Conservation (phyloP, 37 sponge, comb jelly and placozoan genomes). For the Agelas oroides region DNA sequence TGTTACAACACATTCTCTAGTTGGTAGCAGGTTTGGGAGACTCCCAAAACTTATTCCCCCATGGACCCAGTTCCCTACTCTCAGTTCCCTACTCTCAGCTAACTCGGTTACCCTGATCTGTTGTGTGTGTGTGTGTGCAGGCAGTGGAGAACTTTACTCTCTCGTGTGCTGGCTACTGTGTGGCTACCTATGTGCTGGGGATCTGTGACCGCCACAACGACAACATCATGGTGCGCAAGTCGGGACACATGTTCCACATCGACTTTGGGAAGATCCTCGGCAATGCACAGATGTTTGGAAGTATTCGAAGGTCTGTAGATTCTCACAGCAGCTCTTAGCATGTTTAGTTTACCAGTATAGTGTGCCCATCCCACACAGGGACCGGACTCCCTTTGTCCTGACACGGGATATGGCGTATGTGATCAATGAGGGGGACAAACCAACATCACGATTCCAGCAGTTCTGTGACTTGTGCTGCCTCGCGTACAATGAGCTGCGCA, state of each 20-base stretch:
- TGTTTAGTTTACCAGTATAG: not conserved
- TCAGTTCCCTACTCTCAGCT: too few species aligned
- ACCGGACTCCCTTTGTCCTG: constrained; percentile 91
- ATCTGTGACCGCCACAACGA: constrained; percentile 94
- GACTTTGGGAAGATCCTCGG: constrained; percentile 93
- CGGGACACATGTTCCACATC: constrained; percentile 95
- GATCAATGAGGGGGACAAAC: constrained; percentile 86
- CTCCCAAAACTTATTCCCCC: too few species aligned
- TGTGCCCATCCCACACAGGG: constrained; percentile 41
- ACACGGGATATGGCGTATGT: constrained; percentile 98
- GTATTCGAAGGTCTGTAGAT: constrained; percentile 68
- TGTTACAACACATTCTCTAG: too few species aligned
- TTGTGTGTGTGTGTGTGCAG: constrained; percentile 10
- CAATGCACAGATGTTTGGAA: constrained; percentile 94
- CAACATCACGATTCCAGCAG: constrained; percentile 78
- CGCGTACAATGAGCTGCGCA: constrained; percentile 87
- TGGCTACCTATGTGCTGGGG: constrained; percentile 92
- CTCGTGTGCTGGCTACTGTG: constrained; percentile 97
- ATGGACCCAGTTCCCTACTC: too few species aligned
- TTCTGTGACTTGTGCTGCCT: constrained; percentile 87
- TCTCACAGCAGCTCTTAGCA: too few species aligned
- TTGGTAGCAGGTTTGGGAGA: too few species aligned
- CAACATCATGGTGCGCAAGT: constrained; percentile 90
- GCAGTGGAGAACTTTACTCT: constrained; percentile 88
- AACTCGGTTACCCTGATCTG: too few species aligned